Base-by-base conservation (phyloP, 2,888 invertebrate species). In the Aleiodes leptofemur region DNA sequence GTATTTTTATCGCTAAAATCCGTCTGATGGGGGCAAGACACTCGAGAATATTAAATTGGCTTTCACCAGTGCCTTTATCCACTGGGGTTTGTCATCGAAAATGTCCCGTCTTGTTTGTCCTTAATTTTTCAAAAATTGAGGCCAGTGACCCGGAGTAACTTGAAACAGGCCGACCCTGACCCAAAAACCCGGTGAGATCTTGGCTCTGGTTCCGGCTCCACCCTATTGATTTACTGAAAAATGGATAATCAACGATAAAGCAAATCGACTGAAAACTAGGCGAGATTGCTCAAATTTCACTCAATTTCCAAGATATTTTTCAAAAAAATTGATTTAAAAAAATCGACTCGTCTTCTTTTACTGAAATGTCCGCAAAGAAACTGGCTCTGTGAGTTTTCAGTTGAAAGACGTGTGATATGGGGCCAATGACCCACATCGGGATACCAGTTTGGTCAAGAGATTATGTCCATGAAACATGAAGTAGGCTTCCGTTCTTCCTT, bases 381-480 rank as follows among this genome's bases (percentile, higher is more conserved):
- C 77, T 79, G 74, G 79, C 77, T 76, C 77, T 72, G 77, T 73
- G 79, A 76, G 77, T 77, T 70, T 51, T 57, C 31, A 66, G 48
- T 34, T 73, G 43, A 55, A 23, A 68, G 56, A 56, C 31, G 55
- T 31, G 68, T 51, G 31, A 50, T 51, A 48, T 51, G 68, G 51
- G 31, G 83, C 80, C 82, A 64, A 70, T 85, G 87, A 83, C 88
- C 88, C 83, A 87, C 87, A 86, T 81, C 84, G 77, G 79, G 76
- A 83, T 83, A 88, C 88, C 87, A 85, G 86, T 86, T 86, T 85
- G 82, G 84, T 81, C 76, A 72, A 68, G 51, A 74, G 71, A 76
- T 76, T 70, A 56, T 14, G 73, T n/a, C 23, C 66, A 61, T 74
- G 74, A 51, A 73, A 73, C 64, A 78, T 61, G 13, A 72, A 76